phyloP scores from a whole-genome alignment of 2,113 vertebrate species.

The Burhinus bistriatus region DNA sequence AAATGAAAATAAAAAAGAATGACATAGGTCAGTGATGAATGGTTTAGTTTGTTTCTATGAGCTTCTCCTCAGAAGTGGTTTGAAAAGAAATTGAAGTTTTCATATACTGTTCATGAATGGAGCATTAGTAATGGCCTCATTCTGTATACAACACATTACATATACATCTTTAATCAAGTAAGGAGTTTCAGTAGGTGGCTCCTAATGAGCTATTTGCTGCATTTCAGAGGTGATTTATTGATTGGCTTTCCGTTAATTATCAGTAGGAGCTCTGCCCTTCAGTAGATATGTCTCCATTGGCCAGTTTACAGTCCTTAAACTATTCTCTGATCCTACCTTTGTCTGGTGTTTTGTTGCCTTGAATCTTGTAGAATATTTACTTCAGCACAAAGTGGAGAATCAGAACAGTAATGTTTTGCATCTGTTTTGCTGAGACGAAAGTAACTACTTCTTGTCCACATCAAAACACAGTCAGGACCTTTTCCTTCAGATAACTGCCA shows the following conservation, averaged over 20 bases:
- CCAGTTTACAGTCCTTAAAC: background rate
- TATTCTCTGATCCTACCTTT: background rate
- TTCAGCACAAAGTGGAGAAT: background rate
- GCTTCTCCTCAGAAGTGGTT: background rate
- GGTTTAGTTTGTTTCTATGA: background rate
- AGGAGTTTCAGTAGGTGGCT: background rate
- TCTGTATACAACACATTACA: conserved; percentile 5
- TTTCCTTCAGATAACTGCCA: background rate
- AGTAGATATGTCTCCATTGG: background rate
- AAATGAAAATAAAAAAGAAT: background rate
- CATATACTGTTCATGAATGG: conserved; percentile 18
- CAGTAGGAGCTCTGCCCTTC: conserved; percentile 16
- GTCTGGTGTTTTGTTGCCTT: background rate
- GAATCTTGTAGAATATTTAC: background rate
- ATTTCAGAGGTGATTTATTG: conserved; percentile 37
- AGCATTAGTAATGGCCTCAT: conserved; percentile 12
- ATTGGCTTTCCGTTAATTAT: conserved; percentile 12
- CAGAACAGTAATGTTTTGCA: background rate
- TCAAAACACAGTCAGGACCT: background rate
- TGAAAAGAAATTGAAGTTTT: conserved; percentile 45
- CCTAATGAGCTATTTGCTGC: background rate
- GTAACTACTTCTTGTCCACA: background rate
- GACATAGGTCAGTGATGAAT: background rate
- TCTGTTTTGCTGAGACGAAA: background rate
- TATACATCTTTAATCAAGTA: conserved; percentile 44